phyloP scores from a whole-genome alignment of 35 echinoderm and acorn worm genomes.

The Patiria miniata region DNA sequence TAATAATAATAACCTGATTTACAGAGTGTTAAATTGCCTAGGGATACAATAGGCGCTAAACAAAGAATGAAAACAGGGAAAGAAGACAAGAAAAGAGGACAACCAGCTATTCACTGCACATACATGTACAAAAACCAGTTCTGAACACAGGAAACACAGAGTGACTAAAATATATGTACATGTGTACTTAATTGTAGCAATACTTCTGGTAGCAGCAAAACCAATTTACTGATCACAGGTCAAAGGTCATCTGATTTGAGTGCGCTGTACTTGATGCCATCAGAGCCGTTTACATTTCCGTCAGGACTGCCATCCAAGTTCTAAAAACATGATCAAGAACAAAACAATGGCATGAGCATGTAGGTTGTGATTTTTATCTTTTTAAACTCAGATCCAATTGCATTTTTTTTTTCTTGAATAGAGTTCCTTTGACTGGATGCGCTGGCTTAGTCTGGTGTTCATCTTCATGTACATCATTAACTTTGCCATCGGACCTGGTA shows the following conservation, averaged over 20 bases:
- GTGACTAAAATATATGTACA: no score
- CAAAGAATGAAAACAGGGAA: no score
- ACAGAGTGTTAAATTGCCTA: no score
- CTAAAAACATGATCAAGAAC: neutral
- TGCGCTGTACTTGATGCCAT: neutral
- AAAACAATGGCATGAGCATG: neutral
- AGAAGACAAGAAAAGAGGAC: no score
- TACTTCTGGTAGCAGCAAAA: no score
- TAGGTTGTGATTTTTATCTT: neutral
- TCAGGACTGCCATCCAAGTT: neutral
- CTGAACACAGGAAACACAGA: no score
- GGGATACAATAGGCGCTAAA: no score
- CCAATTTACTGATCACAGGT: neutral
- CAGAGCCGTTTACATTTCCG: neutral
- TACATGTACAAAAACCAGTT: no score
- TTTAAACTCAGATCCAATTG: neutral
- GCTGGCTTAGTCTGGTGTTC: constrained; percentile 69
- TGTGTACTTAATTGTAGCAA: no score
- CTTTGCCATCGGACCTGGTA: constrained; percentile 97
- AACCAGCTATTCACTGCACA: no score
- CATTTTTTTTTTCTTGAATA: neutral
- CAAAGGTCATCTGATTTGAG: neutral
- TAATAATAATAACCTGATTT: no score
- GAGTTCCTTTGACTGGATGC: constrained; percentile 62
- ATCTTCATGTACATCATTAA: constrained; percentile 88